phyloP scores from a whole-genome alignment of 2,888 invertebrate species.

The Nymphalis urticae region DNA sequence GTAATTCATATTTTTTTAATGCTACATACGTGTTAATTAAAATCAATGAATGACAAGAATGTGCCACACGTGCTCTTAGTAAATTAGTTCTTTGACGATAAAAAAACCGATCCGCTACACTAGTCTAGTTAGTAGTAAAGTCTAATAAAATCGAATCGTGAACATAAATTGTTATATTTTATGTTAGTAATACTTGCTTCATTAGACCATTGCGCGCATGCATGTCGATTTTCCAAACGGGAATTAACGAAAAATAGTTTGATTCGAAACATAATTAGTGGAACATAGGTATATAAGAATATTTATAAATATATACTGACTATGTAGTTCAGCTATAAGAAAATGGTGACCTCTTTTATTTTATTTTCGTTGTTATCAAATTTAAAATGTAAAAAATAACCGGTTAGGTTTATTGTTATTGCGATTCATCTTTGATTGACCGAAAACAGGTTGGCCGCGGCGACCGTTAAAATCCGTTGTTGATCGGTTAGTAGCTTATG shows the following conservation, averaged over 20 bases:
- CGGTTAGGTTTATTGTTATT: slow-evolving; percentile 40
- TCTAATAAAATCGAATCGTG: slow-evolving; percentile 2
- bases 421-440: slow-evolving; percentile 34
- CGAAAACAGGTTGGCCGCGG: slow-evolving; percentile 52
- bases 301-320: too few species aligned
- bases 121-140: slow-evolving; percentile 1
- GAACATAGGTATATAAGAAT: too few species aligned
- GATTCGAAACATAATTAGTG: too few species aligned
- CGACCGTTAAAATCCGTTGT: slow-evolving; percentile 67
- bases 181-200: slow-evolving; percentile 31
- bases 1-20: neutral
- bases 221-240: slow-evolving; percentile 21
- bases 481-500: slow-evolving; percentile 55
- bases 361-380: neutral
- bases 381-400: slow-evolving; percentile 26
- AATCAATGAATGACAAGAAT: slow-evolving; percentile 5
- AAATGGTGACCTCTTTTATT: neutral
- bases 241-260: neutral
- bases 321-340: too few species aligned
- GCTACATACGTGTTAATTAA: neutral
- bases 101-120: slow-evolving; percentile 16
- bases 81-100: slow-evolving; percentile 4
- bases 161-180: slow-evolving; percentile 27
- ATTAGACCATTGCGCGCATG: slow-evolving; percentile 21
- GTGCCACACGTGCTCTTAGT: neutral